A percentile compares a stretch with the other conserved stretches of the same genome.
Evolutionary conservation across 1,140 invertebrate genomes (phyloP).

Genomic region (Ostrea edulis): DNA sequence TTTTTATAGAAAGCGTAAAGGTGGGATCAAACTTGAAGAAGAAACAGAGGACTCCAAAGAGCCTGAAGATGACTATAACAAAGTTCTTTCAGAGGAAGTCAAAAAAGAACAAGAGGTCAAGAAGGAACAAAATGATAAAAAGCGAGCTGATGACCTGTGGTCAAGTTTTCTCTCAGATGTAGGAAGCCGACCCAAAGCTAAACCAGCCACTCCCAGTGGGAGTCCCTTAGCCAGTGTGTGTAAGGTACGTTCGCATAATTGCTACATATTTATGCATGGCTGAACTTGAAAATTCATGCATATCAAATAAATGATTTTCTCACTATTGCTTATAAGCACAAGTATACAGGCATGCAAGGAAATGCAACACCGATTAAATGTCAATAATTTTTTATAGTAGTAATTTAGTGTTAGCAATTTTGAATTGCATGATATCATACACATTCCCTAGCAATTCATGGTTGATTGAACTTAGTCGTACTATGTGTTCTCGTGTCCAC

Average conservation of each 20-base stretch:
- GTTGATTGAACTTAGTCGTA: too few relatives aligned
- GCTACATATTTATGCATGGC: too few relatives aligned
- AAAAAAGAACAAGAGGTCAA: conserved; percentile 62
- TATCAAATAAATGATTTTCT: too few relatives aligned
- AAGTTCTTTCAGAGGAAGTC: conserved; percentile 64
- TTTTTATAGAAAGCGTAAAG: conserved; percentile 68
- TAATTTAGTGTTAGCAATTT: too few relatives aligned
- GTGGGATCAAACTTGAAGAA: conserved; percentile 66
- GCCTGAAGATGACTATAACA: conserved; percentile 59
- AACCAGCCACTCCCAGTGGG: conserved; percentile 34
- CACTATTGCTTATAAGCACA: too few relatives aligned
- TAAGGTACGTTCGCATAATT: conserved; percentile 25
- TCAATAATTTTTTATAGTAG: too few relatives aligned
- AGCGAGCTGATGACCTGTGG: conserved; percentile 75
- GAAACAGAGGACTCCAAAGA: conserved; percentile 52
- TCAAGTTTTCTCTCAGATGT: conserved; percentile 76
- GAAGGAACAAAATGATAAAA: conserved; percentile 71
- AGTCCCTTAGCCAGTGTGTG: conserved; percentile 42
- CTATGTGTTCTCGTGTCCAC: too few relatives aligned
- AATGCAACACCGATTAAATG: too few relatives aligned
- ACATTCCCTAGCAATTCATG: too few relatives aligned
- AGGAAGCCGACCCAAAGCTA: conserved; percentile 62
- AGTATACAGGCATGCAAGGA: too few relatives aligned
- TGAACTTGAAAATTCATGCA: too few relatives aligned
- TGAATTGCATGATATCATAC: too few relatives aligned